phyloP scores from a whole-genome alignment of 2,888 invertebrate species.

The Perizoma flavofasciatum region DNA sequence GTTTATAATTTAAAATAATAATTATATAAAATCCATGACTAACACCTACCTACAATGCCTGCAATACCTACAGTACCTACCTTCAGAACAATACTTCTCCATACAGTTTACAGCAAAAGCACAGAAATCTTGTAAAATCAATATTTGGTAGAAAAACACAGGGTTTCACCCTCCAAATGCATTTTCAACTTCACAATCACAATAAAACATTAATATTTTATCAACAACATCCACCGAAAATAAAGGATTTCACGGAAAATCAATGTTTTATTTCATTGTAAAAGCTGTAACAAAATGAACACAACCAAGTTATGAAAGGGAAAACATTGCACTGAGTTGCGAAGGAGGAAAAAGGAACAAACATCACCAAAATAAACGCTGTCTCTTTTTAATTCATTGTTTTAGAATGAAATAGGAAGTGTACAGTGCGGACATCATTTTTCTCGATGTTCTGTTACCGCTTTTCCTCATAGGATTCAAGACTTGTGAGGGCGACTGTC shows the following conservation, averaged over 20 bases:
- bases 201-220: neutral
- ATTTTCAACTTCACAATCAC: neutral
- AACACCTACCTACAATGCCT: too few relatives aligned
- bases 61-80: slow-evolving; percentile 1
- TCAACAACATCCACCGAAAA: slow-evolving; percentile 1
- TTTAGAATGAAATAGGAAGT: slow-evolving; percentile 25
- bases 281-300: slow-evolving; percentile 1
- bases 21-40: neutral
- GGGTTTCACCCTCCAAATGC: neutral
- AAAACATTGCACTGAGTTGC: slow-evolving; percentile 28
- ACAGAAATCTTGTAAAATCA: slow-evolving; percentile 28
- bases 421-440: slow-evolving; percentile 9
- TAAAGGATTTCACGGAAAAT: slow-evolving; percentile 19
- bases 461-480: slow-evolving; percentile 11
- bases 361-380: slow-evolving; percentile 8
- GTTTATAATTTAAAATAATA: too few relatives aligned
- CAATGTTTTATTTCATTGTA: slow-evolving; percentile 2
- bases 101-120: neutral
- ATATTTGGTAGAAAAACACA: slow-evolving; percentile 25
- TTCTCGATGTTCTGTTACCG: neutral
- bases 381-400: slow-evolving; percentile 18
- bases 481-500: slow-evolving; percentile 19
- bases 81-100: neutral
- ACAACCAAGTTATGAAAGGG: slow-evolving; percentile 18
- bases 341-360: slow-evolving; percentile 3